Evolutionary conservation across 2,113 vertebrate genomes (phyloP), one percentile per base, ranked within the genome.

Genomic region (Motacilla tschutschensis): DNA sequence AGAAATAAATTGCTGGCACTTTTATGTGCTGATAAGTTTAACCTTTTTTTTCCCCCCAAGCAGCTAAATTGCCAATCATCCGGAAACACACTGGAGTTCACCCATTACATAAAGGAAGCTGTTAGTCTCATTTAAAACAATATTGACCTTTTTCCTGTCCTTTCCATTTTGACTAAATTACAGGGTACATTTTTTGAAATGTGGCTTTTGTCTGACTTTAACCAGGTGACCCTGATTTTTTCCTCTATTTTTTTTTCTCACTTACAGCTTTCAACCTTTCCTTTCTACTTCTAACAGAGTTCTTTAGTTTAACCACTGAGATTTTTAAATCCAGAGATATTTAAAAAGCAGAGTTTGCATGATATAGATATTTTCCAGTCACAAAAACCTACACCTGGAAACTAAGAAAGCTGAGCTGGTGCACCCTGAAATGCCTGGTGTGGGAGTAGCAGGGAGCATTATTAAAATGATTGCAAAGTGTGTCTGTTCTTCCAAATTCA

Each of bases 101-200:
- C 75, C 85, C 88, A 62, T 62, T 74, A 93, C 92, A 81, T 57
- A 92, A 94, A 95, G 91, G 87, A 94, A 93, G 88, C 64, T 64
- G 78, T 93, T 86, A 75, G 81, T 87, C 90, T 95, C 65, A 90
- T 90, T 94, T 91, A 80, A 93, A 95, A 93, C 93, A 93, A 77
- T 85, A 85, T 47, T 82, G 94, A 93, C 94, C 92, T 95, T 95
- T 93, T 78, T 63, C 62, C 51, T 19, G 11, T 87, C 90, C 90
- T 94, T 94, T 95, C 86, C 79, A 83, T 87, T 83, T 77, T 73
- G 92, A 83, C 88, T 87, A 89, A 94, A 92, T 88, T 77, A 87
- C 81, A 87, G 62, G 89, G 83, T 87, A 66, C 20, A 31, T 79
- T 83, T 93, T 92, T 92, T 50, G 73, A 87, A 82, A 72, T 22